Evolutionary conservation across 1,140 invertebrate genomes (phyloP), one percentile per base, ranked within the genome.

Genomic region (Drosophila nasuta): DNA sequence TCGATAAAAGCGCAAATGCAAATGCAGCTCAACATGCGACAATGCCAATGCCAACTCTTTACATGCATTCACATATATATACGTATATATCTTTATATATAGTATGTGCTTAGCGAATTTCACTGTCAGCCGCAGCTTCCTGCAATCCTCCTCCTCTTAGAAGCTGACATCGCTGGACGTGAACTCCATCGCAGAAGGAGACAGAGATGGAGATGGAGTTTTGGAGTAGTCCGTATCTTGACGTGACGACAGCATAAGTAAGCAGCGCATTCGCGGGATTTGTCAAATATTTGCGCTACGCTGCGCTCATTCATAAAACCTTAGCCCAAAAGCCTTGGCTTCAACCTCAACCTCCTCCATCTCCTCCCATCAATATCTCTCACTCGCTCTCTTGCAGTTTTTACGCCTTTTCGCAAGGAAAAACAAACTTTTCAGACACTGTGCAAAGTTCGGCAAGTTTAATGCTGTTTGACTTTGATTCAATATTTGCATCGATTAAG

Each of bases 401-500:
- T 85, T 81, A 76, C 82, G 82, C 83, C 72, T 82, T 76, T 76
- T 63, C 64, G 62, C 38, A 33, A 41, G 64, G 45, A 62, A 69
- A 74, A 69, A 49, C 68, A 74, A 74, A 58, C 63, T 75, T 70
- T 60, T 65, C 73, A 75, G 68, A 69, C 79, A 73, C 74, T 69
- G 66, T 66, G 65, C 64, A 78, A 79, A 87, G 83, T 87, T 87
- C 77, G 82, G 82, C 82, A 87, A 82, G 83, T 87, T 87, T 87
- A 87, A 87, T 87, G 82, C 82, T 83, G 79, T 87, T 87, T 87
- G 83, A 87, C 85, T 87, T 87, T 87, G 83, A 87, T 88, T 87
- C 83, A 87, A 88, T 87, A 87, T 87, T 87, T 87, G 83, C 83
- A 88, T 87, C 83, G 83, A 87, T 87, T 87, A 87, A 79, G 82